phyloP scores from a whole-genome alignment of 2,888 invertebrate species.

The Digitonthophagus gazella region DNA sequence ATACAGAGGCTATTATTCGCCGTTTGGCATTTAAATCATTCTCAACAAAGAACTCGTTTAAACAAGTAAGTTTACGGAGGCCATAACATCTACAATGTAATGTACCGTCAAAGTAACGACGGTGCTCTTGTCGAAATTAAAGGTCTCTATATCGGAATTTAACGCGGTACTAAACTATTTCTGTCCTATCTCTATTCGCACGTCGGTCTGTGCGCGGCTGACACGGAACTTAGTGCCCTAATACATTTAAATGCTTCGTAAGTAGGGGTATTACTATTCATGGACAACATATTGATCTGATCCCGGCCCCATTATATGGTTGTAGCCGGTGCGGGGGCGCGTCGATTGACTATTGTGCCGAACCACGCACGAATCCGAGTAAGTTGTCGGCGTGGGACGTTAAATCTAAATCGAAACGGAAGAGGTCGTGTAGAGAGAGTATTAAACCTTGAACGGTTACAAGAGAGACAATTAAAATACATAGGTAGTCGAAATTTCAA shows the following conservation, averaged over 20 bases:
- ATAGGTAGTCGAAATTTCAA: neutral
- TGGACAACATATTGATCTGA: constrained; percentile 27
- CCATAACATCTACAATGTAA: neutral
- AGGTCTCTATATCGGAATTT: constrained; percentile 4
- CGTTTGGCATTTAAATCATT: neutral
- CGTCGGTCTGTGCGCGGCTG: neutral
- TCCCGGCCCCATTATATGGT: constrained; percentile 22
- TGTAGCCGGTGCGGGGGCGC: constrained; percentile 18
- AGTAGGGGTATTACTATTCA: constrained; percentile 29
- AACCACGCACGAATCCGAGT: constrained; percentile 14
- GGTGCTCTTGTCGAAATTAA: constrained; percentile 3
- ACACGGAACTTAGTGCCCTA: constrained; percentile 19
- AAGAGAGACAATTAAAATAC: neutral
- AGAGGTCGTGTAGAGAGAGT: too few species aligned
- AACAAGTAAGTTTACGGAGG: neutral
- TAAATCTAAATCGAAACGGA: neutral
- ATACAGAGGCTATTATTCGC: too few species aligned
- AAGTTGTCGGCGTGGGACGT: neutral
- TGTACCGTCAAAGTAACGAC: neutral
- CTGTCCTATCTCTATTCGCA: constrained; percentile 1
- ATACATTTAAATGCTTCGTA: constrained; percentile 25
- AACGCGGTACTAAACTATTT: constrained; percentile 11
- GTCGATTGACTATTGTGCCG: constrained; percentile 24
- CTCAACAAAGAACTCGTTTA: neutral
- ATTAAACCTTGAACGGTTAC: neutral